phyloP scores from a whole-genome alignment of 2,888 invertebrate genomes.

The Drosophila anomalata region DNA sequence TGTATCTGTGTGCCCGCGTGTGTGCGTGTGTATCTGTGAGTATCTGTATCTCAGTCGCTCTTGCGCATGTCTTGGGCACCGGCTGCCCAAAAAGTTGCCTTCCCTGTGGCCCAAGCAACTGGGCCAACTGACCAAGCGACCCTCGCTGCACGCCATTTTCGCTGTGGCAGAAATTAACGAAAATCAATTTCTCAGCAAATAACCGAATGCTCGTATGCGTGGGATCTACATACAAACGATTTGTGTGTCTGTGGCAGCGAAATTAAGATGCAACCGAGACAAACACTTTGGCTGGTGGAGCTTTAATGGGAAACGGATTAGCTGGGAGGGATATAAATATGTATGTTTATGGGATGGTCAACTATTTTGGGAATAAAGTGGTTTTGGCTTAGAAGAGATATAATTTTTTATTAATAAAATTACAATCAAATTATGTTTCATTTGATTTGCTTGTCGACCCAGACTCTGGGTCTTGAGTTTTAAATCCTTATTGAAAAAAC shows the following conservation, averaged over 20 bases:
- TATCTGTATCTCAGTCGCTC: slow-evolving; percentile 67
- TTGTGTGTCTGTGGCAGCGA: slow-evolving; percentile 24
- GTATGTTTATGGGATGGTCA: neutral
- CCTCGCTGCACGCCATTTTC: slow-evolving; percentile 70
- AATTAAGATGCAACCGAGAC: slow-evolving; percentile 38
- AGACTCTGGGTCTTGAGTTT: no score
- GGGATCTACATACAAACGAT: slow-evolving; percentile 8
- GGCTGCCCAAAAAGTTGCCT: slow-evolving; percentile 51
- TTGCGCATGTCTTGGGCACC: slow-evolving; percentile 75
- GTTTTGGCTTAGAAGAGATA: no score
- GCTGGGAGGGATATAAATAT: neutral
- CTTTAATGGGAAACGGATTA: slow-evolving; percentile 40
- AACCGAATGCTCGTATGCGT: slow-evolving; percentile 12
- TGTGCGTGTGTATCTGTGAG: slow-evolving; percentile 32
- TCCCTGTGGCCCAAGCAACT: neutral
- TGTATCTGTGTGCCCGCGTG: slow-evolving; percentile 30
- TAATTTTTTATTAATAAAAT: no score
- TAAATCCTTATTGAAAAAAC: no score
- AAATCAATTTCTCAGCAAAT: slow-evolving; percentile 67
- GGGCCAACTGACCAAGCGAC: slow-evolving; percentile 17
- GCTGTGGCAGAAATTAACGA: slow-evolving; percentile 50
- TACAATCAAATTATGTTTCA: no score
- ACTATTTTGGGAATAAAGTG: slow-evolving; percentile 4
- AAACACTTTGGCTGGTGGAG: slow-evolving; percentile 33
- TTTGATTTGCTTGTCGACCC: no score